phyloP scores from a whole-genome alignment of 2,797 vertebrate genomes.

The Rhinoraja longicauda region DNA sequence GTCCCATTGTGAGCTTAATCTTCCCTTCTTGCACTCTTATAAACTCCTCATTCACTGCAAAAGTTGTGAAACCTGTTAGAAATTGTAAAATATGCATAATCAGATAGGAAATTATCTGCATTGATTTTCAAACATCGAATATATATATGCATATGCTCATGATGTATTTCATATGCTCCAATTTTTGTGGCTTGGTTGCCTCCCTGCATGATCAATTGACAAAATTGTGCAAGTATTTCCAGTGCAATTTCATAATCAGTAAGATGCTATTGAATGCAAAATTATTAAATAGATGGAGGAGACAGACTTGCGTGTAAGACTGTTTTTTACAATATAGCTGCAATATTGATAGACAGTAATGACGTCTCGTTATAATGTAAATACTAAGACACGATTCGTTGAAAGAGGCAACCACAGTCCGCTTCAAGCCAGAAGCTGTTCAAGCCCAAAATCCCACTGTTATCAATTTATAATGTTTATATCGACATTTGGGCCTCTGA shows the following conservation, averaged over 20 bases:
- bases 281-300: constrained; percentile 3
- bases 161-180: too few species aligned
- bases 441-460: background rate
- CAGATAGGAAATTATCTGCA: background rate
- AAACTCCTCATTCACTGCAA: constrained; percentile 59
- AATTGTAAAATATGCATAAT: constrained; percentile 2
- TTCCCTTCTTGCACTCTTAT: constrained; percentile 63
- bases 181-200: background rate
- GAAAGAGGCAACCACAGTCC: background rate
- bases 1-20: constrained; percentile 59
- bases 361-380: background rate
- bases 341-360: background rate
- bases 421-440: background rate
- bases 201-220: background rate
- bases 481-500: background rate
- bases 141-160: too few species aligned
- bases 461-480: background rate
- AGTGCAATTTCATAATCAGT: background rate
- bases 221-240: background rate
- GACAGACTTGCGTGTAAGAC: background rate
- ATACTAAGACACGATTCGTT: background rate
- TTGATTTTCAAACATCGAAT: background rate
- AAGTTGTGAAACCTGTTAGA: constrained; percentile 62
- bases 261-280: background rate
- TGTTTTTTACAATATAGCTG: background rate